Conservation (phyloP, 2,888 invertebrate species). For the Gisinianus flammeolus region DNA sequence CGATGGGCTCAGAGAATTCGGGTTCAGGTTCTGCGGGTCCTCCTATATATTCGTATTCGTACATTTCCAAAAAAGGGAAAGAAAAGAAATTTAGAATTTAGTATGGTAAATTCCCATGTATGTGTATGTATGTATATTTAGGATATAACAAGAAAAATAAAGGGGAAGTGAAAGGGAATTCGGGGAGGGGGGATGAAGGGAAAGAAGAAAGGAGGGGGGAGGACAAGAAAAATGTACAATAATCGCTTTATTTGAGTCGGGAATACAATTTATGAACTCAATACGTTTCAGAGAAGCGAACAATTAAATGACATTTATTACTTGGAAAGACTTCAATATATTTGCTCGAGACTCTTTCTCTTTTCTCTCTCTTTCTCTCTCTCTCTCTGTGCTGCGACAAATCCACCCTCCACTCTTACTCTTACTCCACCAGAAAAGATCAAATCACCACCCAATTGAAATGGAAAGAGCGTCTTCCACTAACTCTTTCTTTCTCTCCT, state of each 20-base stretch:
- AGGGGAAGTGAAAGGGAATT: constrained; percentile 11
- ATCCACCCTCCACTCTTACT: constrained; percentile 34
- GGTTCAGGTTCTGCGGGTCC: constrained; percentile 78
- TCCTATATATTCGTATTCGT: constrained; percentile 53
- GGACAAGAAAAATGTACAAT: constrained; percentile 41
- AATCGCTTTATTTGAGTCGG: constrained; percentile 44
- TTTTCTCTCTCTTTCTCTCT: neutral
- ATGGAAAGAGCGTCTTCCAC: constrained; percentile 39
- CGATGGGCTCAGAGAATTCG: constrained; percentile 86
- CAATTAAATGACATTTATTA: constrained; percentile 59
- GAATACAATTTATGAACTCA: constrained; percentile 58
- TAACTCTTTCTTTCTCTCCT: constrained; percentile 23
- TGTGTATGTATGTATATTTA: neutral
- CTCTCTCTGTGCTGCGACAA: constrained; percentile 4
- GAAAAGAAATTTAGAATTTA: constrained; percentile 12
- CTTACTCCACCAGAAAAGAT: constrained; percentile 21
- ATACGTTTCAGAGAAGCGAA: constrained; percentile 53
- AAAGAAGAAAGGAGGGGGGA: neutral
- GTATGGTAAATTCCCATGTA: neutral
- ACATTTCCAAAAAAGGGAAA: constrained; percentile 46
- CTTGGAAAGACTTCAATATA: constrained; percentile 38
- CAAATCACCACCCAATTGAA: constrained; percentile 42
- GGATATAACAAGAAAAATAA: constrained; percentile 4
- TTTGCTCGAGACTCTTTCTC: constrained; percentile 38
- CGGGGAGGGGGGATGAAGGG: neutral